phyloP scores from a whole-genome alignment of 1,140 invertebrate genomes.

The Cydia fagiglandana region DNA sequence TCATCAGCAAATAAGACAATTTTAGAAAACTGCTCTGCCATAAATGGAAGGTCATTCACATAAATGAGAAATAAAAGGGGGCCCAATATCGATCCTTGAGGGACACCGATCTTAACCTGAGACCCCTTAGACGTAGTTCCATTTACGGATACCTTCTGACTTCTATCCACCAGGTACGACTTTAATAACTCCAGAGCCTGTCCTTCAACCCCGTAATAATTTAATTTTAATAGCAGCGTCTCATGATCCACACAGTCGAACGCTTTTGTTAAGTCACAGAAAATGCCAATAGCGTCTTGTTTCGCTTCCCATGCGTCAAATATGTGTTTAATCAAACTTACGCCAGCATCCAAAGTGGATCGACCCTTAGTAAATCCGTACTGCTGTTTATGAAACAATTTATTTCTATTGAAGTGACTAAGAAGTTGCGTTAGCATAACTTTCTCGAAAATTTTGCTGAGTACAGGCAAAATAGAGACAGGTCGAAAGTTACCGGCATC shows the following conservation, averaged over 20 bases:
- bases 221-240: not conserved
- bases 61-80: not conserved
- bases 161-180: not conserved
- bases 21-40: not conserved
- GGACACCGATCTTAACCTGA: not conserved
- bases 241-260: conserved; percentile 5
- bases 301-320: conserved; percentile 35
- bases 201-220: not conserved
- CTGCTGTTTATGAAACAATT: conserved; percentile 33
- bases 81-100: not conserved
- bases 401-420: conserved; percentile 33
- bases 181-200: not conserved
- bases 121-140: not conserved
- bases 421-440: not conserved
- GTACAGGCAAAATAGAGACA: conserved; percentile 33
- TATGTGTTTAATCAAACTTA: conserved; percentile 32
- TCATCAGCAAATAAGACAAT: not conserved
- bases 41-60: not conserved
- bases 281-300: not conserved
- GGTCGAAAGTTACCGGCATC: conserved; percentile 31
- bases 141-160: not conserved
- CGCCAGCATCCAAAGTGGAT: conserved; percentile 33
- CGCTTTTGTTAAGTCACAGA: conserved; percentile 1
- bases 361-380: conserved; percentile 36
- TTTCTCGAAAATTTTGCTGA: conserved; percentile 9